Evolutionary conservation across 2,888 invertebrate species (phyloP).

Genomic region (Melieria picta): DNA sequence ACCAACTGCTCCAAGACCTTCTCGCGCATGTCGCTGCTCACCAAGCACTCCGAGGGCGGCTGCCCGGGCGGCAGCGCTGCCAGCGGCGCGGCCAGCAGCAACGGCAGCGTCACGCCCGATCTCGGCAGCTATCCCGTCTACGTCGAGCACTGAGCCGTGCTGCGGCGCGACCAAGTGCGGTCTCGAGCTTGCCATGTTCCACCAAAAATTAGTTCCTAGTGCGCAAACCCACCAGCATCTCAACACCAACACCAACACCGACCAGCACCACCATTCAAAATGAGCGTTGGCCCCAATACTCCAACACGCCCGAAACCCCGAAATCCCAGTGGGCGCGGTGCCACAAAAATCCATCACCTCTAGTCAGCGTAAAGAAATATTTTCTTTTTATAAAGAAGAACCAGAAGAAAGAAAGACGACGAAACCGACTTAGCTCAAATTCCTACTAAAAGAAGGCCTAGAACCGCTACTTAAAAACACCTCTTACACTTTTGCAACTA

Average conservation of each 20-base stretch:
- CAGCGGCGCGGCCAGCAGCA: constrained; percentile 35
- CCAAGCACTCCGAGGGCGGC: constrained; percentile 93
- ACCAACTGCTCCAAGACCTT: constrained; percentile 93
- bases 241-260: constrained; percentile 16
- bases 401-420: constrained; percentile 38
- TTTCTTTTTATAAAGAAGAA: constrained; percentile 46
- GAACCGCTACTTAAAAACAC: constrained; percentile 31
- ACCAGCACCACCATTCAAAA: constrained; percentile 36
- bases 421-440: too few species aligned
- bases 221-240: constrained; percentile 39
- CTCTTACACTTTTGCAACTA: background rate
- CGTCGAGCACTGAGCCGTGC: constrained; percentile 50
- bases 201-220: constrained; percentile 67
- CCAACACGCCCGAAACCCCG: background rate
- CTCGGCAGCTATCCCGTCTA: constrained; percentile 50
- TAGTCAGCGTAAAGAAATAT: constrained; percentile 52
- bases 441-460: constrained; percentile 39
- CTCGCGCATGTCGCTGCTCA: constrained; percentile 93
- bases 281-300: constrained; percentile 6
- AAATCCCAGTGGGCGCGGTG: constrained; percentile 25
- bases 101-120: constrained; percentile 26
- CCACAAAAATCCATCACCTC: constrained; percentile 43
- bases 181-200: constrained; percentile 55
- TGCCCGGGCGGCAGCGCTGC: constrained; percentile 70
- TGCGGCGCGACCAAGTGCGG: constrained; percentile 35